A percentile compares a stretch with the other conserved stretches of the same genome.
These are phyloP conservation scores for Eubasilissa regina DNA, from an alignment of 1,140 invertebrate species.

Conservation along the genomic window DNA sequence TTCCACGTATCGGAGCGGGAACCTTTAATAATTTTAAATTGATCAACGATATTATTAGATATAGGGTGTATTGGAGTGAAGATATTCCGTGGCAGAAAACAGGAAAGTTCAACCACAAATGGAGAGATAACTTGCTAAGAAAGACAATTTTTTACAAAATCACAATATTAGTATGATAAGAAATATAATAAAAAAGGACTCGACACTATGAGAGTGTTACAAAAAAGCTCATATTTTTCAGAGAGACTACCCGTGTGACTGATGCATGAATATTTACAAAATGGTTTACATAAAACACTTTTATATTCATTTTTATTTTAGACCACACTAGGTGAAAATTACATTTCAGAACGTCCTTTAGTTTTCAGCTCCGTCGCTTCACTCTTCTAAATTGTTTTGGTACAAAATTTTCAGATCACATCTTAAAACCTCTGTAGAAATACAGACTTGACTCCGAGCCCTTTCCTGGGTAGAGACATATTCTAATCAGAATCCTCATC, in stretches of 20 bases:
- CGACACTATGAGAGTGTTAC: background rate
- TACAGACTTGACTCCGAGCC: too few species aligned
- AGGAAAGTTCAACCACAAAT: constrained; percentile 48
- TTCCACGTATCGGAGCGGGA: too few species aligned
- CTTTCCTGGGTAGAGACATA: too few species aligned
- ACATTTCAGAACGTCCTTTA: too few species aligned
- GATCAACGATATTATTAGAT: background rate
- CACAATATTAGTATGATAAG: constrained; percentile 30
- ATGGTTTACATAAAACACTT: constrained; percentile 5
- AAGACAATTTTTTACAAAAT: constrained; percentile 52
- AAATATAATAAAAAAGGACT: constrained; percentile 28
- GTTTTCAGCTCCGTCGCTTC: too few species aligned
- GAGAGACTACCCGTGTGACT: background rate
- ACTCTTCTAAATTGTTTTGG: too few species aligned
- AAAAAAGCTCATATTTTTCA: background rate
- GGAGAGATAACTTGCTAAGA: constrained; percentile 58
- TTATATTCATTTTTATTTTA: constrained; percentile 3
- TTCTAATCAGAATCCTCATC: constrained; percentile 85
- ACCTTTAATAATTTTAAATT: background rate
- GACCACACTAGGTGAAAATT: too few species aligned
- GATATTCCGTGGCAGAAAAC: constrained; percentile 14
- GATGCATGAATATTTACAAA: constrained; percentile 16
- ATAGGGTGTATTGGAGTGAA: background rate
- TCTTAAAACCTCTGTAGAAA: too few species aligned
- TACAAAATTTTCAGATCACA: too few species aligned